Conservation (phyloP, 2,113 vertebrate genomes). For the Perognathus longimembris region DNA sequence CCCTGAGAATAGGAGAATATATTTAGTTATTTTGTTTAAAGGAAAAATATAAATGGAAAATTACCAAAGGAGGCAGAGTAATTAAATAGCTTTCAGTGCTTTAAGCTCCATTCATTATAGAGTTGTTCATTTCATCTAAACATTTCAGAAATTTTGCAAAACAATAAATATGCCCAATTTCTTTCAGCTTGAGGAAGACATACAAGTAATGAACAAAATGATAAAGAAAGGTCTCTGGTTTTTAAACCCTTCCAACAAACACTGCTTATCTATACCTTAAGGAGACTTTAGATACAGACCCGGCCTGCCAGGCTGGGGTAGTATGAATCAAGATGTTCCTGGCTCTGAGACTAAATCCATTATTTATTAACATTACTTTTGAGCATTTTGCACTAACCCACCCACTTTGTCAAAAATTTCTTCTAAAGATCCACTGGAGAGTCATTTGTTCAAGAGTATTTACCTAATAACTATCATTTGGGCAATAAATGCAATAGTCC, state of each 20-base stretch:
- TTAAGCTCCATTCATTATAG: not conserved
- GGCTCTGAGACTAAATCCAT: accelerated
- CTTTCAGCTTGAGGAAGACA: not conserved
- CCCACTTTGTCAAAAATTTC: not conserved
- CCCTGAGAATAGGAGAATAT: constrained; percentile 17
- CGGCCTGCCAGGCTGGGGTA: no score
- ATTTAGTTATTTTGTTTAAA: constrained; percentile 56
- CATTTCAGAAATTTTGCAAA: constrained; percentile 31
- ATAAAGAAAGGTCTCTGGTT: not conserved
- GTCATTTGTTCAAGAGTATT: not conserved
- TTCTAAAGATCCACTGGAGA: not conserved
- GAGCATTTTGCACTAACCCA: not conserved
- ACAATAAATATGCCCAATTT: constrained; percentile 35
- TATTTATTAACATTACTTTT: not conserved
- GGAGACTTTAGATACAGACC: not conserved
- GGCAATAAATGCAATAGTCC: not conserved
- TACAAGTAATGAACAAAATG: not conserved
- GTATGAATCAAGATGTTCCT: no score
- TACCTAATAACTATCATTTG: not conserved
- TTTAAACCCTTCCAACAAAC: not conserved
- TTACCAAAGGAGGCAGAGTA: not conserved
- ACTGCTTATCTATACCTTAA: not conserved
- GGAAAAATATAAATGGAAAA: constrained; percentile 49
- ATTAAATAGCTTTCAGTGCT: constrained; percentile 44
- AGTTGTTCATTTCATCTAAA: constrained; percentile 11